Evolutionary conservation across 2,113 vertebrate species (phyloP), one percentile per base, ranked within the genome.

Genomic region (Alexandromys fortis): DNA sequence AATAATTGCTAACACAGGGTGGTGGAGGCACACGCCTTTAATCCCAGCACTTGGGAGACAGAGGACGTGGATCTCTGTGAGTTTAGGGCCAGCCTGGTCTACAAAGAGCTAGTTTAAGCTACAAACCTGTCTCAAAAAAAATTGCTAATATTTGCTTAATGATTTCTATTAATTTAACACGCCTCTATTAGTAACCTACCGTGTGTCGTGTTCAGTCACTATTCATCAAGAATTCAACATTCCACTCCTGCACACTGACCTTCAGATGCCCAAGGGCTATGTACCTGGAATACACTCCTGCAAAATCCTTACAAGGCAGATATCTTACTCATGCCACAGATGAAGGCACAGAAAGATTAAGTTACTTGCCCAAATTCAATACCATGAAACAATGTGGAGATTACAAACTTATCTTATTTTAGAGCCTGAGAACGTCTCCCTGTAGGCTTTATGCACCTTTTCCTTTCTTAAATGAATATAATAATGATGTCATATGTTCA

Each of bases 81-180:
- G 17, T 58, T 21, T 58, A 19, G 13, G 55, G 55, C 55, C 55
- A 58, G 55, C 55, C 55, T 58, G 17, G 17, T 58, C 55, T 58
- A 58, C 55, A 58, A 58, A 58, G 55, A 58, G 16, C 55, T 58
- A 58, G 55, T 58, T 58, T 17, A 17, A 58, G 55, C 58, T 58
- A 58, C 58, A 58, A 58, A 58, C 58, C 58, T 58, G 19, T 58
- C 58, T 58, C 19, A 21, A 58, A 58, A 58, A 58, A 58, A 58
- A 58, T 21, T 58, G 58, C 91, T 86, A 95, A 78, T 28, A 91
- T 82, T 92, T 90, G 65, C 11, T 79, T 89, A 91, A 67, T 63
- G 13, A 30, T 91, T 81, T 52, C 19, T 65, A 79, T 68, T 68
- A 91, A 94, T 76, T 55, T 42, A 67, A 86, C 22, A 49, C 30